Conservation (phyloP, 2,888 invertebrate species). For the Steinernema carpocapsae region DNA sequence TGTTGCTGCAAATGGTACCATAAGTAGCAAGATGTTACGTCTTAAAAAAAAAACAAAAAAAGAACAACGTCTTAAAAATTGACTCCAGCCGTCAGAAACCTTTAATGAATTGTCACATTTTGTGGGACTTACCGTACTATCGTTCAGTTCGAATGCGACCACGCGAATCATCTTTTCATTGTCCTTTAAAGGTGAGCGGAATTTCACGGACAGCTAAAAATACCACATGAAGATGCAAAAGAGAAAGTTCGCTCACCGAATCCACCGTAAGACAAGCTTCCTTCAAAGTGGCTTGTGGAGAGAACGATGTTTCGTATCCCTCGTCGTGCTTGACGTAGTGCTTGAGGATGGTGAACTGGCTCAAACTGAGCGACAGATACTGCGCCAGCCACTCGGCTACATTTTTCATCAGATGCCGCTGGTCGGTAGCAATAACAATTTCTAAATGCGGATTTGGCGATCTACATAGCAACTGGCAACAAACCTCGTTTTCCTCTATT, state of each 20-base stretch:
- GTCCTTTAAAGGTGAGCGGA: conserved; percentile 52
- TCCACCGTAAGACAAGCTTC: conserved; percentile 35
- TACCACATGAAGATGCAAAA: too few relatives aligned
- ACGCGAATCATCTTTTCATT: conserved; percentile 53
- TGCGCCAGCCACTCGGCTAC: conserved; percentile 51
- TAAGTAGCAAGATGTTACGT: too few relatives aligned
- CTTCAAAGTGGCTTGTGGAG: conserved; percentile 36
- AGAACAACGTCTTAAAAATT: too few relatives aligned
- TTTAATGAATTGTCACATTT: too few relatives aligned
- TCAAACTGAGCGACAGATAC: conserved; percentile 42
- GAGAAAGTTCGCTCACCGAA: background rate
- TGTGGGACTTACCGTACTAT: conserved; percentile 42
- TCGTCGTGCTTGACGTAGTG: conserved; percentile 42
- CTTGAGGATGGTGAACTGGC: conserved; percentile 48
- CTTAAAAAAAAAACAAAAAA: too few relatives aligned
- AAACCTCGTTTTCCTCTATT: background rate
- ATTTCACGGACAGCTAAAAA: conserved; percentile 48
- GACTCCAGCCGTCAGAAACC: too few relatives aligned
- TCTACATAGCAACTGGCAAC: too few relatives aligned
- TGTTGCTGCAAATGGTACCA: conserved; percentile 33
- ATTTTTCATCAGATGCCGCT: conserved; percentile 45
- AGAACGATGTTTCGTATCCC: conserved; percentile 37
- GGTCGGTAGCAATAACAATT: conserved; percentile 47
- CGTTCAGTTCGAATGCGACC: conserved; percentile 48
- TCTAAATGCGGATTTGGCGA: conserved; percentile 38